Base-by-base conservation (phyloP, 2,888 invertebrate species). In the Cyclophora albipunctata region DNA sequence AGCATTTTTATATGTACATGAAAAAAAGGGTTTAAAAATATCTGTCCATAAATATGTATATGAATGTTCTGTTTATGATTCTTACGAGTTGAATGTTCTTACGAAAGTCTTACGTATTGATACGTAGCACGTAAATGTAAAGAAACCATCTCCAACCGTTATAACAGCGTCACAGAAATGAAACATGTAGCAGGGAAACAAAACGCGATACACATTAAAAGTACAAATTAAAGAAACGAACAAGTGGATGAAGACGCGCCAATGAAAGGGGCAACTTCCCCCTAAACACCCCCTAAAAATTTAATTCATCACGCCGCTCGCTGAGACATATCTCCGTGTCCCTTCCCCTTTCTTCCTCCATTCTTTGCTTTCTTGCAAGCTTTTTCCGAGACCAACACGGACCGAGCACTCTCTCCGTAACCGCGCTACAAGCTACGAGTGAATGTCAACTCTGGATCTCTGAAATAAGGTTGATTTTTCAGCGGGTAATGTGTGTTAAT, bases 361-460 rank as follows among this genome's bases (percentile, higher is more conserved):
- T 88, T 87, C 87, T 88, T 86, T 85, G 80, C 84, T 84, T 87
- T 86, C 87, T 87, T 86, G 81, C 79, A 80, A 81, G 82, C 82
- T 86, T 87, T 86, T 87, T 85, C 82, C 73, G 71, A 77, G 75
- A 78, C 73, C 71, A 76, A 72, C 75, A 77, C 71, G 54, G 67
- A 56, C 59, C 71, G 71, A 20, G 20, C 20, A 45, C 67, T 66
- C 74, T 76, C 74, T 75, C 75, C 75, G 63, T 62, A 55, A 7
- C 20, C 20, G 20, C 20, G 20, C 20, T 20, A 20, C 20, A 20
- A 20, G 20, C 1, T 0, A 0, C 65, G 67, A 47, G 1, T 49
- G 0, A 73, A 58, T 59, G 34, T 55, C 7, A 48, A 71, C 67
- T 48, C 3, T 76, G 63, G 0, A 0, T 0, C 0, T 0, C 4